Percentiles rank a stretch among this genome's conserved stretches.
These are phyloP conservation scores for Brachionus rubens DNA, from an alignment of 1,140 invertebrate species.

Conservation along the genomic window DNA sequence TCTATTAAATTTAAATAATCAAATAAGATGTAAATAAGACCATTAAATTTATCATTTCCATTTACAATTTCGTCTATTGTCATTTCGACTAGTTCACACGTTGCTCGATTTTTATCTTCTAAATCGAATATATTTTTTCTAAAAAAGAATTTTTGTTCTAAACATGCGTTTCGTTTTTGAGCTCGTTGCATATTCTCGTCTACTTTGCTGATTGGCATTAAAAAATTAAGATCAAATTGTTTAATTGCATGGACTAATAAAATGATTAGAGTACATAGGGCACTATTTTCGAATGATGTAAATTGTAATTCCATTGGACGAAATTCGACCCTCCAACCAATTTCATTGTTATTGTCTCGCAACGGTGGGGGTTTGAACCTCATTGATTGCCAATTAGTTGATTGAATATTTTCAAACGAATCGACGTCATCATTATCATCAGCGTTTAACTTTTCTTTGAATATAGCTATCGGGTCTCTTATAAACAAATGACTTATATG, in stretches of 20 bases:
- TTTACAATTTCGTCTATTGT: conserved; percentile 26
- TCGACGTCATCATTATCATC: conserved; percentile 99
- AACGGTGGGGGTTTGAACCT: conserved; percentile 92
- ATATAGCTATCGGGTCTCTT: conserved; percentile 86
- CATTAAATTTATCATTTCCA: conserved; percentile 19
- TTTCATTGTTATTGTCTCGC: conserved; percentile 68
- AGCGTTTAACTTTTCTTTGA: conserved; percentile 85
- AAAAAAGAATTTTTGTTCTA: conserved; percentile 83
- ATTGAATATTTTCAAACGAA: conserved; percentile 84
- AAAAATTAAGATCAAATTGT: conserved; percentile 89
- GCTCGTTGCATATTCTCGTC: conserved; percentile 96
- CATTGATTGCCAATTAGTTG: conserved; percentile 99
- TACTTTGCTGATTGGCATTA: conserved; percentile 96
- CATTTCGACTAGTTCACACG: conserved; percentile 10
- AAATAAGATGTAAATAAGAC: background rate
- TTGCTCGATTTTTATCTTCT: background rate
- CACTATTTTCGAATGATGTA: conserved; percentile 99
- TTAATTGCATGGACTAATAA: conserved; percentile 91
- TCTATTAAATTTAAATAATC: conserved; percentile 17
- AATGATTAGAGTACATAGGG: conserved; percentile 96
- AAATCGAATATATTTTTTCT: conserved; percentile 66
- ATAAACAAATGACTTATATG: conserved; percentile 98
- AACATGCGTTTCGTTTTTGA: conserved; percentile 81
- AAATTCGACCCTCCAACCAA: conserved; percentile 99
- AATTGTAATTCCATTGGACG: conserved; percentile 95